These are phyloP conservation scores for Ormyrus rosae DNA, from an alignment of 2,888 invertebrate species.

Conservation along the genomic window DNA sequence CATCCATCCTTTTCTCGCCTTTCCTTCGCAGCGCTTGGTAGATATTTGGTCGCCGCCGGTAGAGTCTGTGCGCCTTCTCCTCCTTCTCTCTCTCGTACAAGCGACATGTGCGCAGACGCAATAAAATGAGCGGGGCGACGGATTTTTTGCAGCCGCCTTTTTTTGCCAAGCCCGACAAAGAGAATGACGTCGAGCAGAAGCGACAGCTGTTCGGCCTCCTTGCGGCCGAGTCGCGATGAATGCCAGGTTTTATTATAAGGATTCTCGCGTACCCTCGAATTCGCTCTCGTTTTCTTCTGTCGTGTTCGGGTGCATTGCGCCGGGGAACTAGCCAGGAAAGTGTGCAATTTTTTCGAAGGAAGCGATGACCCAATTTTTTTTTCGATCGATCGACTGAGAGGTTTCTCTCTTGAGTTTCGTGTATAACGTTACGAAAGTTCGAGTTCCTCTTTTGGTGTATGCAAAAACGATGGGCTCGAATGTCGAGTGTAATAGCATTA, in stretches of 20 bases:
- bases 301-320: neutral
- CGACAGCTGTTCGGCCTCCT: conserved; percentile 43
- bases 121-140: conserved; percentile 9
- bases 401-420: too few species aligned
- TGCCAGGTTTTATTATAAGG: conserved; percentile 39
- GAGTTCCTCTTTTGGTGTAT: too few species aligned
- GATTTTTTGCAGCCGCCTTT: neutral
- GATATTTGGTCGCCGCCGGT: conserved; percentile 1
- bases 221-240: neutral
- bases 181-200: conserved; percentile 29
- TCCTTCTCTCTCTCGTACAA: neutral
- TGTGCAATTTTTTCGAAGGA: neutral
- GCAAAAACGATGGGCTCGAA: too few species aligned
- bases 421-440: too few species aligned
- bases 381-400: too few species aligned
- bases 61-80: neutral
- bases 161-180: neutral
- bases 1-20: conserved; percentile 26
- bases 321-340: neutral
- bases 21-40: neutral
- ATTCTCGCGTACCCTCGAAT: conserved; percentile 23
- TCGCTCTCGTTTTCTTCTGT: conserved; percentile 26
- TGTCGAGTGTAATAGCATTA: too few species aligned
- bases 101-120: conserved; percentile 37
- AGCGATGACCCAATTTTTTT: too few species aligned